phyloP scores from a whole-genome alignment of 2,888 invertebrate genomes.

The Amblyteles armatorius region DNA sequence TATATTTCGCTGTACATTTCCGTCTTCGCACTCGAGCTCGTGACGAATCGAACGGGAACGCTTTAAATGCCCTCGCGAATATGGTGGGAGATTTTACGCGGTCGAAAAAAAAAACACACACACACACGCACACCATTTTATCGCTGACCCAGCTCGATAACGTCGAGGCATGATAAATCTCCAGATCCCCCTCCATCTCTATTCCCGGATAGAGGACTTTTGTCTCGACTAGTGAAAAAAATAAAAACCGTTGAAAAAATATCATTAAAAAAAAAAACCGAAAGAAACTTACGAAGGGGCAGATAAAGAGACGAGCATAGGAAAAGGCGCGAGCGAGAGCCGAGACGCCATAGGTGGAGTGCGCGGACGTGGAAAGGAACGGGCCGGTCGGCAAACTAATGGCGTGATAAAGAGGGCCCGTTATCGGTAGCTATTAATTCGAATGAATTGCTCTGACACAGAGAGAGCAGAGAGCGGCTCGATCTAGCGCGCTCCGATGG shows the following conservation, averaged over 20 bases:
- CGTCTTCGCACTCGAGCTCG: background rate
- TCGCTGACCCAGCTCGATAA: conserved; percentile 73
- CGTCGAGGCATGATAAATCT: conserved; percentile 71
- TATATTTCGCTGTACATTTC: background rate
- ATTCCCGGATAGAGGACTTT: conserved; percentile 13
- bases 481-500: conserved; percentile 66
- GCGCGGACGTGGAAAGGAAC: conserved; percentile 59
- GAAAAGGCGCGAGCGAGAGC: conserved; percentile 35
- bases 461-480: conserved; percentile 35
- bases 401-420: conserved; percentile 73
- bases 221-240: conserved; percentile 21
- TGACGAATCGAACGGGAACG: background rate
- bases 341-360: conserved; percentile 49
- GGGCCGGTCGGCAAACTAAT: conserved; percentile 71
- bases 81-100: conserved; percentile 20
- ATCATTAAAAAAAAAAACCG: background rate
- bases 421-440: conserved; percentile 78
- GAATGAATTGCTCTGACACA: conserved; percentile 78
- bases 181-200: conserved; percentile 40
- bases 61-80: conserved; percentile 27
- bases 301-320: conserved; percentile 1
- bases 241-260: no score
- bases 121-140: conserved; percentile 58
- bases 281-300: conserved; percentile 31
- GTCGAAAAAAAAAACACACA: conserved; percentile 35